Evolutionary conservation across 2,888 invertebrate species (phyloP), one percentile per base, ranked within the genome.

Genomic region (Stenchaetothrips biformis): DNA sequence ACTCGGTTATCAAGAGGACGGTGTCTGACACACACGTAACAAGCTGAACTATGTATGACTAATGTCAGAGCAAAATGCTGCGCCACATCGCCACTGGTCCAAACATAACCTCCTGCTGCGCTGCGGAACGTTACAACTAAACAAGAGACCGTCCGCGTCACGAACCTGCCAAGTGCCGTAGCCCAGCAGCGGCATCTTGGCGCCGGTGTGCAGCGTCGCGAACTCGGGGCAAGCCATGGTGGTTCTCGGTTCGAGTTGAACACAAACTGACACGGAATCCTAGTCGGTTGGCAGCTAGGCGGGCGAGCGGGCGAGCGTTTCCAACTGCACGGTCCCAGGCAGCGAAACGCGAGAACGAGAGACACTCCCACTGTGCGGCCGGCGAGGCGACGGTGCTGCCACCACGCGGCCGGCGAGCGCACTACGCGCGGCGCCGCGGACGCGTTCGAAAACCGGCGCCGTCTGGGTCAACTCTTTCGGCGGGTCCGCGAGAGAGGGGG

Each of bases 161-260:
- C 67, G 21, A 9, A 21, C 67, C 67, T 74, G 67, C 67, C 67
- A 74, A 11, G 67, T 74, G 67, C 67, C 67, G 67, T 74, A 74
- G 67, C 67, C 67, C 21, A 74, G 67, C 7, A 74, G 67, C 7
- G 67, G 67, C 67, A 74, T 74, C 67, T 74, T 74, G 67, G 67
- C 67, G n/a, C 67, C 67, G 67, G 21, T 74, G 67, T 74, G 25
- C 7, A 74, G 21, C 21, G 67, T 74, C 21, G 67, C 67, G 67
- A 25, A 74, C 67, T 74, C 67, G 25, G 67, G 67, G 25, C 67
- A 74, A 8, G 67, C 67, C 67, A 74, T 74, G 21, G 59, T 59
- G 59, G 59, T 13, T 53, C 11, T 11, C 16, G 16, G 53, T 53
- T 13, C 4, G 53, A 18, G 16, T 13, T 53, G 11, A 0, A 18